Conservation (phyloP, 2,888 invertebrate species). For the Spilosoma lubricipeda region DNA sequence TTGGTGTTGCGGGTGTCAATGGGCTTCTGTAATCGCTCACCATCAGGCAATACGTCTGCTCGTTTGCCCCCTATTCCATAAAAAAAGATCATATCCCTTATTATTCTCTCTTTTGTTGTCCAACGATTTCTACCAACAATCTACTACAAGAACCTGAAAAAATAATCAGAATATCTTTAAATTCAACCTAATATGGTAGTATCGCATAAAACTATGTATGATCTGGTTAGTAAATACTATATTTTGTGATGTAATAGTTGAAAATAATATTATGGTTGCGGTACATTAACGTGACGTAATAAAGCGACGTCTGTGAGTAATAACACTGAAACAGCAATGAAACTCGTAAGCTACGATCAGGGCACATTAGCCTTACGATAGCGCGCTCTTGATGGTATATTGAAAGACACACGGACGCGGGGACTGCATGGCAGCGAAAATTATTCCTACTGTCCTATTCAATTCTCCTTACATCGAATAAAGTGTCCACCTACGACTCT, state of each 20-base stretch:
- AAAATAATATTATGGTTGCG: background rate
- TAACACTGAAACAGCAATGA: constrained; percentile 59
- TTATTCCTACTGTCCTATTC: background rate
- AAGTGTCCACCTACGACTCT: too few species aligned
- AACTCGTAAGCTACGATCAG: constrained; percentile 77
- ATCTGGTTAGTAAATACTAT: background rate
- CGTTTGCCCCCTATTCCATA: too few species aligned
- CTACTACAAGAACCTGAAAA: background rate
- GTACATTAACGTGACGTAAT: constrained; percentile 30
- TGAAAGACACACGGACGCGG: constrained; percentile 53
- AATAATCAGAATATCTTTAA: too few species aligned
- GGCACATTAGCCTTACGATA: constrained; percentile 78
- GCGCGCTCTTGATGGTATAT: constrained; percentile 71
- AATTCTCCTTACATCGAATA: background rate
- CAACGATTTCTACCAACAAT: too few species aligned
- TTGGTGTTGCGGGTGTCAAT: too few species aligned
- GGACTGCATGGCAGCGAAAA: background rate
- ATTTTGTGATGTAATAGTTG: background rate
- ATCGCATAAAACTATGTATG: background rate
- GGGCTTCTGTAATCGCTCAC: too few species aligned
- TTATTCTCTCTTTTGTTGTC: background rate
- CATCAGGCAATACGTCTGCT: too few species aligned
- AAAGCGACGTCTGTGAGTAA: constrained; percentile 36
- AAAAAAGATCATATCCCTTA: background rate
- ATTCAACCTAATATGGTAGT: background rate